Evolutionary conservation across 2,797 vertebrate genomes (phyloP), one percentile per base, ranked within the genome.

Genomic region (Yasuhikotakia modesta): DNA sequence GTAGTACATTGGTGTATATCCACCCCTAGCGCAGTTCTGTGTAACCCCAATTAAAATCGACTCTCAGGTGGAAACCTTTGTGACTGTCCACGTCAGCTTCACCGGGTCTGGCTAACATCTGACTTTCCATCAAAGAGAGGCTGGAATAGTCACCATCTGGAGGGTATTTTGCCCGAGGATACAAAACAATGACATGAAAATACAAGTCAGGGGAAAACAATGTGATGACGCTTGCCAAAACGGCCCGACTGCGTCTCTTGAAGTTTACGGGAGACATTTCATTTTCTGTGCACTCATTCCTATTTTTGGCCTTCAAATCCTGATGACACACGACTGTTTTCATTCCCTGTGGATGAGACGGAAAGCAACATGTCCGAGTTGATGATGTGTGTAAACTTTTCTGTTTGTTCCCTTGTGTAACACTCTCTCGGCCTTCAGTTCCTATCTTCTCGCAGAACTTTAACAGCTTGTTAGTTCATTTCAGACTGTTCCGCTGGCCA

Each of bases 151-250:
- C 88, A 86, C 83, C 79, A 85, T 80, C 68, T 64, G 80, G 82
- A 88, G 89, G 88, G 89, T 70, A 85, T 89, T 86, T 87, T 82
- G 88, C 88, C 91, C 83, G 84, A 22, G 91, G 90, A 87, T 85
- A 85, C 83, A 65, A 84, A 87, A 82, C 84, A 76, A 86, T 88
- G 92, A 92, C 91, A 92, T 90, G 82, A 85, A 92, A 90, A 79
- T 86, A 88, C 84, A 83, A 84, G 87, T 88, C 84, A 73, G 79
- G 86, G 86, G 82, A 87, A 92, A 91, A 90, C 85, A 82, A 89
- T 88, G 86, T 84, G 86, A 76, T 64, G 81, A 82, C 58, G 60
- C 46, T 30, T 82, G 80, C 79, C 86, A 86, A 83, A 86, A 83
- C 74, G 76, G 84, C 87, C 88, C 82, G 78, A 53, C 72, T n/a